A percentile compares a stretch with the other conserved stretches of the same genome.
These are phyloP conservation scores for Zapus hudsonius DNA, from an alignment of 2,113 vertebrate species.

Conservation along the genomic window DNA sequence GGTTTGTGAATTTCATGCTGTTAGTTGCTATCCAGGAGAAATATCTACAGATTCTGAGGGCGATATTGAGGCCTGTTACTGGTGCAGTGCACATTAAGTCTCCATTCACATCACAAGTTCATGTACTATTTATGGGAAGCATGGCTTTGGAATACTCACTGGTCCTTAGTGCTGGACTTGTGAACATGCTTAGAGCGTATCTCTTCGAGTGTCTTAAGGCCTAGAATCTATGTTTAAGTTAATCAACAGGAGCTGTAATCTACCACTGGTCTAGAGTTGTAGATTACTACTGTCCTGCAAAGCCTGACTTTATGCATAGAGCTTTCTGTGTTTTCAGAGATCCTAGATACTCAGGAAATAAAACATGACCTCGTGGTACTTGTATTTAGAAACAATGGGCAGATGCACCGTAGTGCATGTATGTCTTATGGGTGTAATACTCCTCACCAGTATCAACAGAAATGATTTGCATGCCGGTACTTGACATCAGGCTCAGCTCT, in stretches of 20 bases:
- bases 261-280: accelerated
- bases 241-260: neutral
- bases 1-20: neutral
- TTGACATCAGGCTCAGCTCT: neutral
- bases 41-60: accelerated
- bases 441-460: neutral
- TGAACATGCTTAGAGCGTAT: too few species aligned
- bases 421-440: slow-evolving; percentile 5
- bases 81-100: accelerated
- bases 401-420: too few species aligned
- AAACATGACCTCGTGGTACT: slow-evolving; percentile 8
- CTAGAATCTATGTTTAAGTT: neutral
- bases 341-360: slow-evolving; percentile 33
- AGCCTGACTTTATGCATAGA: neutral
- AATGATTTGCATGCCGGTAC: neutral
- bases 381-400: too few species aligned
- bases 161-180: neutral
- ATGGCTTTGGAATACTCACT: neutral
- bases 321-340: slow-evolving; percentile 34
- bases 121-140: neutral
- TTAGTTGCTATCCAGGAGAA: neutral
- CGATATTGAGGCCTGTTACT: neutral
- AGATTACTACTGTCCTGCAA: neutral
- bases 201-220: neutral
- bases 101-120: accelerated